phyloP scores from a whole-genome alignment of 1,140 invertebrate species.

The Eubasilissa regina region DNA sequence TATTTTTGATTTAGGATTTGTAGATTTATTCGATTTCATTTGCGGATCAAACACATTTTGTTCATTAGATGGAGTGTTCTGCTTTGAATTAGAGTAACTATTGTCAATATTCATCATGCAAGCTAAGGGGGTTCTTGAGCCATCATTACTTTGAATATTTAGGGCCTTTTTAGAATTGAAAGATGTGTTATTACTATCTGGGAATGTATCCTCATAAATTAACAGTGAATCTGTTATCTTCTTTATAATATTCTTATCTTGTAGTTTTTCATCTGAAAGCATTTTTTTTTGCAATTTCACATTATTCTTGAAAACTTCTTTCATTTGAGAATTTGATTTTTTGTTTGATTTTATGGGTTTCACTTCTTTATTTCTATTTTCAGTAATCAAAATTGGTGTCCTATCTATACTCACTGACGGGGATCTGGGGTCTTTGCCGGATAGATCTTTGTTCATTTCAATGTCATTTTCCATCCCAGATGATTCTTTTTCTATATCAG shows the following conservation, averaged over 20 bases:
- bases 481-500: conserved; percentile 41
- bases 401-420: conserved; percentile 69
- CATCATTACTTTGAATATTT: conserved; percentile 42
- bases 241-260: conserved; percentile 29
- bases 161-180: conserved; percentile 21
- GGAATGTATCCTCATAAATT: conserved; percentile 53
- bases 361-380: conserved; percentile 13
- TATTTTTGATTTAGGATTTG: conserved; percentile 52
- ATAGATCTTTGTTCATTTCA: conserved; percentile 56
- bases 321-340: conserved; percentile 47
- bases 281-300: conserved; percentile 47
- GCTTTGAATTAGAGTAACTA: conserved; percentile 29
- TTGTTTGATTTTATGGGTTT: conserved; percentile 39
- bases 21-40: conserved; percentile 27
- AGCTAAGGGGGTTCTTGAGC: conserved; percentile 52
- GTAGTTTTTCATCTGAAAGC: conserved; percentile 21
- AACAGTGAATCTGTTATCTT: conserved; percentile 49
- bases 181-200: conserved; percentile 4
- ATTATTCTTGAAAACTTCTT: conserved; percentile 54
- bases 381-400: conserved; percentile 64
- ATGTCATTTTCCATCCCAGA: not conserved
- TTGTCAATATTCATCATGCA: conserved; percentile 53
- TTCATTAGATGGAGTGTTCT: conserved; percentile 37
- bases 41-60: conserved; percentile 21
- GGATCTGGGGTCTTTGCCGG: conserved; percentile 68